Percentiles rank a stretch among this genome's conserved stretches.
Conservation (phyloP, 1,140 invertebrate genomes). For the Drosophila lini region DNA sequence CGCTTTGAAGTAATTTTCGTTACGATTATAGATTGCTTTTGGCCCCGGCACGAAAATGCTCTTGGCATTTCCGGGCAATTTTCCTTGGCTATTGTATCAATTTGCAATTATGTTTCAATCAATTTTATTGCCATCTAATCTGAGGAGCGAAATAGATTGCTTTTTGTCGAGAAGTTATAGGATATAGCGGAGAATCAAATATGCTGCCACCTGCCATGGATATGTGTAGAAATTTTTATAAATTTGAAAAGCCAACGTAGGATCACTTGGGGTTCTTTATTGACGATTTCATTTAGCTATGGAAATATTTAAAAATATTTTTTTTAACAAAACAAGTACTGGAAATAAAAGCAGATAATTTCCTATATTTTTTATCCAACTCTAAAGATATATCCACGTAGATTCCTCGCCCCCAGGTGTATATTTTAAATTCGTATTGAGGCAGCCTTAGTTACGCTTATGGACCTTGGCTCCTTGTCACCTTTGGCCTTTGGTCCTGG, state of each 20-base stretch:
- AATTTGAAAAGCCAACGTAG: too few species aligned
- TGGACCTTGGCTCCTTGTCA: constrained; percentile 11
- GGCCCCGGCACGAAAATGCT: constrained; percentile 19
- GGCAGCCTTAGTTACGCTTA: constrained; percentile 41
- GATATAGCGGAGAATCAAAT: background rate
- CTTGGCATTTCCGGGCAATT: constrained; percentile 60
- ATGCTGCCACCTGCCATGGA: constrained; percentile 1
- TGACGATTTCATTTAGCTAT: too few species aligned
- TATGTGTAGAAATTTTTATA: constrained; percentile 5
- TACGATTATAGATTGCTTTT: constrained; percentile 54
- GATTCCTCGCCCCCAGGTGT: background rate
- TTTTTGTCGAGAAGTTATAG: constrained; percentile 26
- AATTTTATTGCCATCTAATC: constrained; percentile 64
- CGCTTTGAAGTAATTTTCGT: constrained; percentile 57
- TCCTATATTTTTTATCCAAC: too few species aligned
- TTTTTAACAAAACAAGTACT: too few species aligned
- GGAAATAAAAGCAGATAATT: background rate
- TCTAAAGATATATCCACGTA: background rate
- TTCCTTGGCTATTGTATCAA: constrained; percentile 61
- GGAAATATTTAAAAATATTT: too few species aligned
- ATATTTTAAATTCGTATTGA: constrained; percentile 65
- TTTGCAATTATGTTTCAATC: constrained; percentile 76
- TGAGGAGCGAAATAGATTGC: constrained; percentile 57
- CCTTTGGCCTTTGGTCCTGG: constrained; percentile 22
- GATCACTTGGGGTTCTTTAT: too few species aligned